Evolutionary conservation across 2,888 invertebrate species (phyloP), one percentile per base, ranked within the genome.

Genomic region (Bedellia somnulentella): DNA sequence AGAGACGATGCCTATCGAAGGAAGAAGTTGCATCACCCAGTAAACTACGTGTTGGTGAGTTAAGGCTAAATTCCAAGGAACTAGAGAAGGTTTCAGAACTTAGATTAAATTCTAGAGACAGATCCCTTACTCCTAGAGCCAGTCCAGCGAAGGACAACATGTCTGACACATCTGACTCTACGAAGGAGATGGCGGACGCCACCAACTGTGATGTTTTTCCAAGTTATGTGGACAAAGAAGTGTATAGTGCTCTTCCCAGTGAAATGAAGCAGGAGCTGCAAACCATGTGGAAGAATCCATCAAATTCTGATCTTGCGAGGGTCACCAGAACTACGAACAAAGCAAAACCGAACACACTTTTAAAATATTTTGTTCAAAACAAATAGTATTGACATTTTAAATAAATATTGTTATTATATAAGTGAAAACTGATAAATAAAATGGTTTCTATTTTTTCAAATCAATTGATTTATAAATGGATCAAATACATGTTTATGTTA

Each of bases 221-320:
- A 1, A 79, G 82, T 34, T 81, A 82, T 41, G 82, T 82, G 11
- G 85, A 86, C 59, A 78, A 80, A 31, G 77, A 80, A 42, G 85
- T 87, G 27, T 87, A 89, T 47, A 81, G 79, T 40, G 82, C 86
- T 39, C 61, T 89, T 39, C 88, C 89, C 1, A 59, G 78, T 15
- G 85, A 87, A 29, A 76, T 89, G 56, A 86, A 87, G 52, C 80
- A 83, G 43, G 89, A 89, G 54, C 61, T 89, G 13, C 81, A 85
- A 50, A 73, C 76, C n/a, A 81, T 84, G 47, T 86, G 85, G 81
- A 79, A 78, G 37, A 73, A 75, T 41, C 71, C 73, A 37, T 64
- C 73, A 23, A 52, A 57, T 41, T 67, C 75, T 14, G 61, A 55
- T 24, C 42, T 68, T 40, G 53, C 60, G 23, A 53, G 71, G 42